These are phyloP conservation scores for Hafferia zeledoni DNA, from an alignment of 2,797 vertebrate genomes.

Conservation along the genomic window DNA sequence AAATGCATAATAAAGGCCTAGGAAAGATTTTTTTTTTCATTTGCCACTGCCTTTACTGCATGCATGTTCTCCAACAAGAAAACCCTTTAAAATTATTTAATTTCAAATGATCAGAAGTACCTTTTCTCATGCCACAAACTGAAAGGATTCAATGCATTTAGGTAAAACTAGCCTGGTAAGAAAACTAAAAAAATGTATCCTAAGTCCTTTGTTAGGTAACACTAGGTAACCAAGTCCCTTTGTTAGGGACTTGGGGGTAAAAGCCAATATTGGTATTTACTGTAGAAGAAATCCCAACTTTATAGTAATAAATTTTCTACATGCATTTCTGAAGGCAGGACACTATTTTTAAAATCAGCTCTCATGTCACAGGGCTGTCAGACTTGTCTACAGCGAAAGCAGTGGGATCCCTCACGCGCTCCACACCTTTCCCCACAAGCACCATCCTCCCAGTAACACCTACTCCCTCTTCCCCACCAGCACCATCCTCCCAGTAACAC, in stretches of 20 bases:
- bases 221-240: no score
- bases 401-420: rapidly evolving
- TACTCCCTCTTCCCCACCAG: not conserved
- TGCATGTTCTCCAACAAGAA: not conserved
- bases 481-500: not conserved
- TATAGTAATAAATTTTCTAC: not conserved
- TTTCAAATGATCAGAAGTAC: not conserved
- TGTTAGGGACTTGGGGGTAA: not conserved
- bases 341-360: not conserved
- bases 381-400: rapidly evolving
- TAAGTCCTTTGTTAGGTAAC: not conserved
- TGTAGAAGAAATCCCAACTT: not conserved
- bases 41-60: not conserved
- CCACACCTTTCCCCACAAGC: not conserved
- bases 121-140: not conserved
- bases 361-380: not conserved
- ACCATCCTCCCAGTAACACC: not conserved
- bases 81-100: not conserved
- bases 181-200: not conserved
- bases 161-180: not conserved
- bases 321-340: not conserved
- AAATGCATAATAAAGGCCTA: constrained; percentile 19
- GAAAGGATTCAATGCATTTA: not conserved
- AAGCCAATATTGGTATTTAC: not conserved
- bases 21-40: not conserved